Base-by-base conservation (phyloP, 1,140 invertebrate genomes). In the Adoxophyes honmai region DNA sequence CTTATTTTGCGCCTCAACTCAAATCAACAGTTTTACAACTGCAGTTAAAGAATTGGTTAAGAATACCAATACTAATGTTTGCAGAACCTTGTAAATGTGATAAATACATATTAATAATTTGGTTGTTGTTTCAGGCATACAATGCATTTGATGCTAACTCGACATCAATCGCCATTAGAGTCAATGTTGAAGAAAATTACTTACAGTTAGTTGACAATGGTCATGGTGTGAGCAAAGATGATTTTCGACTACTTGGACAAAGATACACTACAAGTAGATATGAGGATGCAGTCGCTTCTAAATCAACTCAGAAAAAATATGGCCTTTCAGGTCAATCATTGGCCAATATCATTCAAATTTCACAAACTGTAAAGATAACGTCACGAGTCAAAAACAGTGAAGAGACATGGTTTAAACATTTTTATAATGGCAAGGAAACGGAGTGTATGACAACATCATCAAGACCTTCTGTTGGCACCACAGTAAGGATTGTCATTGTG, bases 201-300 rank as follows among this genome's bases (percentile, higher is more conserved):
- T 86, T 94, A 57, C 92, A 94, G 88, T 91, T 94, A 7, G 87
- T 93, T 37, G 93, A 94, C 66, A 94, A 94, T 88, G 93, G 93
- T 3, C 51, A 55, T 62, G 93, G 93, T 15, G 91, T 94, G 28
- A 59, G 70, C 7, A 61, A 74, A 54, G 60, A 75, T 34, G 89
- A 93, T 70, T 76, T 93, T 61, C 64, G 89, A 33, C 54, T 88
- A 13, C 60, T 94, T 39, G 93, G 92, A 34, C 73, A 83, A 61
- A 91, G 91, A 63, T 91, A 94, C 76, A 78, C 88, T 34, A 94
- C 93, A 1, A 94, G 92, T 73, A 94, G 94, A 81, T 92, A 90
- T 69, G 73, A 89, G 51, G 73, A 81, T 55, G 55, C 91, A 0
- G 63, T 75, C 51, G 90, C 91, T 52, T 74, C 93, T 5, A 76